Percentiles rank a stretch among this genome's conserved stretches.
These are phyloP conservation scores for Neoscelio sp. DNA, from an alignment of 2,888 invertebrate genomes.

Conservation along the genomic window DNA sequence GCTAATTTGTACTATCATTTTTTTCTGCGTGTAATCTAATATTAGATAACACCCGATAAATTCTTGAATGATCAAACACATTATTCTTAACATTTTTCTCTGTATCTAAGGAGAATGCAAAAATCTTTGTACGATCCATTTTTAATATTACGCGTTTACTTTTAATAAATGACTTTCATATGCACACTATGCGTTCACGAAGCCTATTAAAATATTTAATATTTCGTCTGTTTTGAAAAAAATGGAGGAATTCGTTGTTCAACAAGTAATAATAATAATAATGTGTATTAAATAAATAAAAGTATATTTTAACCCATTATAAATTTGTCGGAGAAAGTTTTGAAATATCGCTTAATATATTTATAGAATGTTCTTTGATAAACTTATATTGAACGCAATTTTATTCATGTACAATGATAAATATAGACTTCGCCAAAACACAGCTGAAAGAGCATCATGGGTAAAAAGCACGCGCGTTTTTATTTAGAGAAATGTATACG, in stretches of 20 bases:
- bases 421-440: slow-evolving; percentile 30
- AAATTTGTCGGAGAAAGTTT: too few species aligned
- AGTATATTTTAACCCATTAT: slow-evolving; percentile 20
- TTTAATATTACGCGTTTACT: slow-evolving; percentile 27
- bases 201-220: too few species aligned
- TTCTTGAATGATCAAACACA: too few species aligned
- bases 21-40: too few species aligned
- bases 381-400: slow-evolving; percentile 29
- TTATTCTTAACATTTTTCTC: too few species aligned
- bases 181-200: slow-evolving; percentile 13
- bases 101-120: slow-evolving; percentile 1
- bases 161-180: slow-evolving; percentile 22
- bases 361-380: slow-evolving; percentile 30
- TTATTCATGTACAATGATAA: slow-evolving; percentile 26
- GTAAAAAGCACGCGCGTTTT: too few species aligned
- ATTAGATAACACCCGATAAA: too few species aligned
- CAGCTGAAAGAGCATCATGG: slow-evolving; percentile 24
- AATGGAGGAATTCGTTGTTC: too few species aligned
- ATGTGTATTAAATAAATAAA: slow-evolving; percentile 22
- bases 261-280: too few species aligned
- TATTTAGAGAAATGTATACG: background rate
- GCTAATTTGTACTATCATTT: too few species aligned
- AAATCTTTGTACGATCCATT: slow-evolving; percentile 24
- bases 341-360: background rate
- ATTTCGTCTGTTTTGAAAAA: too few species aligned